Conservation (phyloP, 2,888 invertebrate genomes). For the Eutolmus rufibarbis region DNA sequence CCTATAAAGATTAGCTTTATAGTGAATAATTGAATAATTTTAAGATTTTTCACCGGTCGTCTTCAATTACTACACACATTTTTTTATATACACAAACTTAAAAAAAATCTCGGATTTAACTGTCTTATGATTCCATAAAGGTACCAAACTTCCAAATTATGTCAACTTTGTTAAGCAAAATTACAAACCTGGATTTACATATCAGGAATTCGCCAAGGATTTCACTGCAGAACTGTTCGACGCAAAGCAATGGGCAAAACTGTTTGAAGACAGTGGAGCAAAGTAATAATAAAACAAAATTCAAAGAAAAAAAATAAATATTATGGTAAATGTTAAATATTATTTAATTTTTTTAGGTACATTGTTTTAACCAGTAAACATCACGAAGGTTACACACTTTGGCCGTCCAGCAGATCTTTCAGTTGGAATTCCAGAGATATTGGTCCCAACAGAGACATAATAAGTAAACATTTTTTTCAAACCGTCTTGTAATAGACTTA, state of each 20-base stretch:
- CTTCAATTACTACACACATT: no score
- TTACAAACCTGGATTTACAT: slow-evolving; percentile 84
- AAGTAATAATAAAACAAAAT: slow-evolving; percentile 66
- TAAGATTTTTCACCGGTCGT: no score
- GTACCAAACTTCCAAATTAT: slow-evolving; percentile 54
- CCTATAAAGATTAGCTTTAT: no score
- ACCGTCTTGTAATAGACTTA: neutral
- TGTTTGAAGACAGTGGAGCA: slow-evolving; percentile 86
- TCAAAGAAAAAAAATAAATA: neutral
- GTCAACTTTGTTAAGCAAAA: slow-evolving; percentile 79
- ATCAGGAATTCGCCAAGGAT: slow-evolving; percentile 88
- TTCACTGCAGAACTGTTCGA: slow-evolving; percentile 92
- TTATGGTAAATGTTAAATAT: neutral
- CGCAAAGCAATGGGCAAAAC: slow-evolving; percentile 81
- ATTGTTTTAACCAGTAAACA: slow-evolving; percentile 87
- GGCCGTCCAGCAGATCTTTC: slow-evolving; percentile 81
- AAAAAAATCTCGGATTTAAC: neutral
- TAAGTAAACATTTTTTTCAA: slow-evolving; percentile 64
- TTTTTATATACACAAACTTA: no score
- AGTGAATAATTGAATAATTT: no score
- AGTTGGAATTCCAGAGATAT: slow-evolving; percentile 85
- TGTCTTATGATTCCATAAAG: neutral
- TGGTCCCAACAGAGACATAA: slow-evolving; percentile 79
- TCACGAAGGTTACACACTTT: slow-evolving; percentile 85
- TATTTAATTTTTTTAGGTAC: slow-evolving; percentile 65